Evolutionary conservation across 2,113 vertebrate genomes (phyloP).

Genomic region (Caranx ignobilis): DNA sequence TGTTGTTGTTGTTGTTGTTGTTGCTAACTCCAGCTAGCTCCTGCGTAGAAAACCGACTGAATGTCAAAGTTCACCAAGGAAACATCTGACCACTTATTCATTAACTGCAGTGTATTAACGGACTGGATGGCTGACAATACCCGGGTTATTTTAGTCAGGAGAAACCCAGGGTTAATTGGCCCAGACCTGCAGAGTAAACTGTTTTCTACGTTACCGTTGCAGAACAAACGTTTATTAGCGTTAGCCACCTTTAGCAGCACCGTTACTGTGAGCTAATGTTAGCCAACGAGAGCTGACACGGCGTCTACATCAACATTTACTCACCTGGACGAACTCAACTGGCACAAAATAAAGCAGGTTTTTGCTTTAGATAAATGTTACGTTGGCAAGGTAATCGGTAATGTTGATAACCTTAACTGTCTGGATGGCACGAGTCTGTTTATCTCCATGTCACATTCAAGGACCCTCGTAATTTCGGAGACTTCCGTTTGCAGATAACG

Average conservation of each 20-base stretch:
- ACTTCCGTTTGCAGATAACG: constrained; percentile 21
- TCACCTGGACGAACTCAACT: constrained; percentile 10
- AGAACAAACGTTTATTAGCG: not conserved
- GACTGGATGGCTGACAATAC: not conserved
- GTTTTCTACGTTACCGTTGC: no score
- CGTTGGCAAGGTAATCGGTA: not conserved
- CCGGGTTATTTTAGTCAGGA: not conserved
- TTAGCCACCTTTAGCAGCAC: constrained; percentile 37
- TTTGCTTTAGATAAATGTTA: not conserved
- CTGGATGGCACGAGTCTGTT: constrained; percentile 53
- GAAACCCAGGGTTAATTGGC: not conserved
- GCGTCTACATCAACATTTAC: rapidly evolving
- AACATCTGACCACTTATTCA: not conserved
- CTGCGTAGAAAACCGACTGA: not conserved
- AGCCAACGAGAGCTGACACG: constrained; percentile 4
- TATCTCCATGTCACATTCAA: constrained; percentile 54
- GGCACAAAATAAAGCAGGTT: not conserved
- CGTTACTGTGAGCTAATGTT: not conserved
- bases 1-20: not conserved
- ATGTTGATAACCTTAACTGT: no score
- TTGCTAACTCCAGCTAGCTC: constrained; percentile 15
- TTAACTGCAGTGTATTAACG: not conserved
- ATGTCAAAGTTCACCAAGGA: constrained; percentile 35
- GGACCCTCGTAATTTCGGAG: constrained; percentile 7
- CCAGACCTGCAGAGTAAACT: not conserved